These are phyloP conservation scores for Herminia tarsipennalis DNA, from an alignment of 2,888 invertebrate species.

Conservation along the genomic window DNA sequence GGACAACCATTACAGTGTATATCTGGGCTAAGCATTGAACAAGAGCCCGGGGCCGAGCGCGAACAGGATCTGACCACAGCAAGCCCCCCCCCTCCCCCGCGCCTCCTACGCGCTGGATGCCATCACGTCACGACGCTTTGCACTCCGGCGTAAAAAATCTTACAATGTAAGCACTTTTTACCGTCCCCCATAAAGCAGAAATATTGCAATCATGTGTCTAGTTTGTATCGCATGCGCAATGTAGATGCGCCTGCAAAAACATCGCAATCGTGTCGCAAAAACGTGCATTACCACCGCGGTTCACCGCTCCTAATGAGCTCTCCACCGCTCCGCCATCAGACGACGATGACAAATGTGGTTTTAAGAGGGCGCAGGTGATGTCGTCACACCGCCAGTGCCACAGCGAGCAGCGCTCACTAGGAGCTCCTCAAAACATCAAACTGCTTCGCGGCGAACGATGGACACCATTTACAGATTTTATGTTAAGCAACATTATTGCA, in stretches of 20 bases:
- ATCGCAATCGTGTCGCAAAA: conserved; percentile 25
- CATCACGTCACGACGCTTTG: conserved; percentile 33
- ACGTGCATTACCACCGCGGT: conserved; percentile 25
- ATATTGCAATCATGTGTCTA: conserved; percentile 31
- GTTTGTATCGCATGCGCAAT: conserved; percentile 19
- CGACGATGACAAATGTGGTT: conserved; percentile 5
- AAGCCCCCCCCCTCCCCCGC: no score
- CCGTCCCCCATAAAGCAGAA: conserved; percentile 17
- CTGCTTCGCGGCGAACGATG: conserved; percentile 1
- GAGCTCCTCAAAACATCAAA: no score
- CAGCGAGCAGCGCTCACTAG: background rate
- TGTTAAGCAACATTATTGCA: conserved; percentile 8
- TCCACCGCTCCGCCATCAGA: background rate
- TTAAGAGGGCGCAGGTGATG: conserved; percentile 4
- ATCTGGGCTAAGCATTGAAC: background rate
- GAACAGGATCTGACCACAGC: background rate
- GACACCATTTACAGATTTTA: conserved; percentile 10
- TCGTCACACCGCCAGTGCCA: background rate
- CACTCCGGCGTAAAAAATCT: conserved; percentile 31
- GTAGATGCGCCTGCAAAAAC: conserved; percentile 31
- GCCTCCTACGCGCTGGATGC: conserved; percentile 23
- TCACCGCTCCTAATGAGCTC: conserved; percentile 18
- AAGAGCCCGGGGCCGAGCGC: background rate
- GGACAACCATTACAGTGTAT: background rate
- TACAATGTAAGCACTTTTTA: conserved; percentile 34